Conservation (phyloP, 2,888 invertebrate species). For the Bruchidius siliquastri region DNA sequence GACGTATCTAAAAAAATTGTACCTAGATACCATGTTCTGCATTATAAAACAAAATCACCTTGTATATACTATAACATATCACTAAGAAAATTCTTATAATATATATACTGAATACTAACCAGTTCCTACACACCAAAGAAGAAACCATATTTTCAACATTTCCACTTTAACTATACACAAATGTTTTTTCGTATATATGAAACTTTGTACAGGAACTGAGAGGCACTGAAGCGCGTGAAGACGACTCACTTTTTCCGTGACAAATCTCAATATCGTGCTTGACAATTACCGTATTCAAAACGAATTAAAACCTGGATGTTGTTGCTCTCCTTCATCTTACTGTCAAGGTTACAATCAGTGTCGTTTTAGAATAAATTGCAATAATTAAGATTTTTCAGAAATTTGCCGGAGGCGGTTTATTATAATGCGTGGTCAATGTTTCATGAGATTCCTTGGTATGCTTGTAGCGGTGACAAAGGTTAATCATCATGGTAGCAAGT, state of each 20-base stretch:
- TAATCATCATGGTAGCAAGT: no score
- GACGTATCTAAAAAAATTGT: no score
- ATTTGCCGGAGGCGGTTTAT: neutral
- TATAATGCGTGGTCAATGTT: neutral
- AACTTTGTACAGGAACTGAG: neutral
- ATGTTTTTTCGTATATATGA: neutral
- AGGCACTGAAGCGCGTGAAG: slow-evolving; percentile 12
- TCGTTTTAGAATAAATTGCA: slow-evolving; percentile 22
- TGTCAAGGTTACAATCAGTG: slow-evolving; percentile 23
- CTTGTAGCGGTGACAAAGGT: neutral
- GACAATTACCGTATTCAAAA: slow-evolving; percentile 22
- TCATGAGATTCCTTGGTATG: neutral
- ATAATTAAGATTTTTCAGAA: slow-evolving; percentile 15
- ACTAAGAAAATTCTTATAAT: no score
- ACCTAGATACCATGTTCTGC: no score
- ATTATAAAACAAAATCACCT: no score
- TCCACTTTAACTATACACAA: neutral
- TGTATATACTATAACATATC: no score
- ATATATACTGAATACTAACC: neutral
- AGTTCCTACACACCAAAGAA: neutral
- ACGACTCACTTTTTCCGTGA: slow-evolving; percentile 19
- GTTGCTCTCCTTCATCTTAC: slow-evolving; percentile 27
- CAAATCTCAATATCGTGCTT: slow-evolving; percentile 19
- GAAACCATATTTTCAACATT: neutral
- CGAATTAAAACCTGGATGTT: slow-evolving; percentile 21